Evolutionary conservation across 2,113 vertebrate species (phyloP).

Genomic region (Carassius gibelio): DNA sequence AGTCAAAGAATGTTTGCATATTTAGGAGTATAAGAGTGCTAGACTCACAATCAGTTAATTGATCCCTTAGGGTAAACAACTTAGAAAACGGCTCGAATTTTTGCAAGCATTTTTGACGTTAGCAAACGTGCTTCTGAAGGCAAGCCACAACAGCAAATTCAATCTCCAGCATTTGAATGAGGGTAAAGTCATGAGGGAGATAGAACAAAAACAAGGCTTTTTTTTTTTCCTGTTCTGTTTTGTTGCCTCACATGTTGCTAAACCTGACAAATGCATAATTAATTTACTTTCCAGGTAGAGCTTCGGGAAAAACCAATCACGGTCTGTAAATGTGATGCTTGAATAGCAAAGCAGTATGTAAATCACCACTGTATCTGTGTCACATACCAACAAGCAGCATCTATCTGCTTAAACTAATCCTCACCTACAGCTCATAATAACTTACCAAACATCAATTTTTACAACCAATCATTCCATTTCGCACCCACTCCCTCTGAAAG

Average conservation of each 20-base stretch:
- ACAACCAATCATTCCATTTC: slow-evolving; percentile 54
- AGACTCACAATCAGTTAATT: slow-evolving; percentile 31
- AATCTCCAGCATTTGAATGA: not conserved
- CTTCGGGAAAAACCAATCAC: slow-evolving; percentile 31
- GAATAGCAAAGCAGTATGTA: slow-evolving; percentile 17
- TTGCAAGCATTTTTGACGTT: slow-evolving; percentile 4
- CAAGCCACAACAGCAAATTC: slow-evolving; percentile 19
- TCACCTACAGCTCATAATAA: slow-evolving; percentile 46
- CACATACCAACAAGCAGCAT: slow-evolving; percentile 33
- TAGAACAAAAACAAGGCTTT: not conserved
- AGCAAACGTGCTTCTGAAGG: slow-evolving; percentile 24
- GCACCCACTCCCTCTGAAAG: slow-evolving; percentile 37
- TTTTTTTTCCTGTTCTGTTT: not conserved
- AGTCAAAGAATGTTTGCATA: slow-evolving; percentile 69
- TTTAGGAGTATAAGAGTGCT: slow-evolving; percentile 52
- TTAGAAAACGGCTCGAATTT: slow-evolving; percentile 30
- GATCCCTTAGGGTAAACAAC: slow-evolving; percentile 6
- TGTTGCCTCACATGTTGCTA: slow-evolving; percentile 1
- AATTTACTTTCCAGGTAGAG: slow-evolving; percentile 35
- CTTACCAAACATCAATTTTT: slow-evolving; percentile 37
- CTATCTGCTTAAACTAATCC: slow-evolving; percentile 46
- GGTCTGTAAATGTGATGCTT: slow-evolving; percentile 6
- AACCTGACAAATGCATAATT: slow-evolving; percentile 27
- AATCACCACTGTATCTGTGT: slow-evolving; percentile 17
- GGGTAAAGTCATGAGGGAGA: slow-evolving; percentile 10